phyloP scores from a whole-genome alignment of 2,797 vertebrate species.

The Gallinago nigripennis region DNA sequence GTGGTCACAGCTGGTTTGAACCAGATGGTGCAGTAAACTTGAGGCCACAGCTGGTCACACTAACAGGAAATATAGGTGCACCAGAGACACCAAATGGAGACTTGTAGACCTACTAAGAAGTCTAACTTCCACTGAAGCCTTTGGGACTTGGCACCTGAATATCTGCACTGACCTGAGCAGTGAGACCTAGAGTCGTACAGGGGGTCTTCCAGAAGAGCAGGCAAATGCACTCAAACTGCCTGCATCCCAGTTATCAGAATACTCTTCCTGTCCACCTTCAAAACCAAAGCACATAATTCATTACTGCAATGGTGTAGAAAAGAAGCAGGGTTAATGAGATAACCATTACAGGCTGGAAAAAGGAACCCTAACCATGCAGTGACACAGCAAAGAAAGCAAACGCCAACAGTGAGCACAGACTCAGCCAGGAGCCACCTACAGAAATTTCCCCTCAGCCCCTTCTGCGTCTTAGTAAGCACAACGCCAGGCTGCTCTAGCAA shows the following conservation, averaged over 20 bases:
- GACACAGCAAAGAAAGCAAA: neutral
- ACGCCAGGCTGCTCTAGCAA: neutral
- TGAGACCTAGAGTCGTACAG: neutral
- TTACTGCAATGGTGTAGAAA: rapidly evolving
- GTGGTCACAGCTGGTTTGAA: neutral
- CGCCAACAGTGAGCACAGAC: neutral
- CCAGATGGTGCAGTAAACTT: neutral
- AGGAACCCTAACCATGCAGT: neutral
- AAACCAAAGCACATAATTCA: neutral
- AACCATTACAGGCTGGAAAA: neutral
- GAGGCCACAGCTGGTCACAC: neutral
- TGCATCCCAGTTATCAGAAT: neutral
- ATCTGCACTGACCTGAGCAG: neutral
- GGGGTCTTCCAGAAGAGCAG: neutral
- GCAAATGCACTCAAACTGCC: neutral
- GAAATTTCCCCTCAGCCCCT: neutral
- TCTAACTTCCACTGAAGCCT: neutral
- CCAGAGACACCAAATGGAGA: neutral
- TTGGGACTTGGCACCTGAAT: neutral
- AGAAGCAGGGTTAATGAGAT: neutral
- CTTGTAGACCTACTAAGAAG: neutral
- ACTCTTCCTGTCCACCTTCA: neutral
- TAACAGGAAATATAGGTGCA: neutral
- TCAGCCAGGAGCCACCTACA: neutral
- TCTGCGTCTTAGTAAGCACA: neutral